phyloP scores from a whole-genome alignment of 2,888 invertebrate species.

The Lepeophtheirus nordmannii region DNA sequence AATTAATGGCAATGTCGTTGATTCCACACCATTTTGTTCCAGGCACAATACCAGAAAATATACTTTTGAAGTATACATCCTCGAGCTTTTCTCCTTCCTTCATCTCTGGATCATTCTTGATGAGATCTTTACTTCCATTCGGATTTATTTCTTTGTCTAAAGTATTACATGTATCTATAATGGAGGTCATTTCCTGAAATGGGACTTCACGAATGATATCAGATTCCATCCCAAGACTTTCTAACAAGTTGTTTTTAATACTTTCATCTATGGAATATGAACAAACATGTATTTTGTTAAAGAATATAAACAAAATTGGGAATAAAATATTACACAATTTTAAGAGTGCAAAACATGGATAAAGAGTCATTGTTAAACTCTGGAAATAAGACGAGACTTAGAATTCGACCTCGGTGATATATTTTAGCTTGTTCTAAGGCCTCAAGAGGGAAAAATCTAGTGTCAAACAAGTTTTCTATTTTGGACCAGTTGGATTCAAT shows the following conservation, averaged over 20 bases:
- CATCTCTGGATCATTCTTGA: no score
- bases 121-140: no score
- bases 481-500: not conserved
- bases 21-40: constrained; percentile 67
- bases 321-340: not conserved
- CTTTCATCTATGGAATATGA: no score
- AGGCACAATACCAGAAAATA: constrained; percentile 34
- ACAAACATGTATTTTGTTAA: no score
- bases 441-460: not conserved
- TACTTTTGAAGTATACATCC: not conserved
- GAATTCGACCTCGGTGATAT: not conserved
- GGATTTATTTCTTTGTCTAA: no score
- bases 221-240: no score
- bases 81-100: no score
- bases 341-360: not conserved
- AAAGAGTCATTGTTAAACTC: not conserved
- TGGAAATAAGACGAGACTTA: not conserved
- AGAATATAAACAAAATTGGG: no score
- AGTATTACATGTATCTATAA: no score
- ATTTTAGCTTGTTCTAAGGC: not conserved
- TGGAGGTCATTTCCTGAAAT: no score
- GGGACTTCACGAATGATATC: no score
- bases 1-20: constrained; percentile 46
- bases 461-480: not conserved
- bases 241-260: no score